Percentiles rank a stretch among this genome's conserved stretches.
Conservation (phyloP, 2,797 vertebrate genomes). For the Pristis pectinata region DNA sequence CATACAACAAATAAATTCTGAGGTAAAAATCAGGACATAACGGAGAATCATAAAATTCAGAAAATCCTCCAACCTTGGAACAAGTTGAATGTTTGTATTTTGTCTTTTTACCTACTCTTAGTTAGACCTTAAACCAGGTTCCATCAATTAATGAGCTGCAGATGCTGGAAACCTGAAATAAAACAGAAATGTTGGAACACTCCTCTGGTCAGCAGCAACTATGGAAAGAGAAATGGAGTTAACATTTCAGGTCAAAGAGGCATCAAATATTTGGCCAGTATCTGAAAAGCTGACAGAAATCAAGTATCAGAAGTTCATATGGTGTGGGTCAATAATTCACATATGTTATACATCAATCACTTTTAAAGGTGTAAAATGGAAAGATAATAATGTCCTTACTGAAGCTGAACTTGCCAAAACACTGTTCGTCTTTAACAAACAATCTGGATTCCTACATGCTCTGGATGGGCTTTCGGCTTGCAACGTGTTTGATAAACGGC, state of each 20-base stretch:
- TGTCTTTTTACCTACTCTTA: neutral
- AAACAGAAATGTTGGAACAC: too few relatives aligned
- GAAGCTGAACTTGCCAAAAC: neutral
- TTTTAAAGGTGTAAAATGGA: neutral
- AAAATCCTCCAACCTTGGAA: slow-evolving; percentile 12
- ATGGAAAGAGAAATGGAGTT: too few relatives aligned
- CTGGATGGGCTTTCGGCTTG: too few relatives aligned
- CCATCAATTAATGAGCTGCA: too few relatives aligned
- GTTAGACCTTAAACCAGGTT: neutral
- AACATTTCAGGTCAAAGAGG: too few relatives aligned
- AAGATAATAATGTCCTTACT: neutral
- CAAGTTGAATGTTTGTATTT: neutral
- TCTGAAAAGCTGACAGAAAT: neutral
- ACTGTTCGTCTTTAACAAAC: neutral
- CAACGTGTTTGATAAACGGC: too few relatives aligned
- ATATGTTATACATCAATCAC: neutral
- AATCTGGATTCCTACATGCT: neutral
- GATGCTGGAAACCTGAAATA: too few relatives aligned
- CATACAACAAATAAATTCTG: neutral
- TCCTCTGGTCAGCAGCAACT: too few relatives aligned
- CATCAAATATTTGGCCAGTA: neutral
- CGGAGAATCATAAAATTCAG: neutral
- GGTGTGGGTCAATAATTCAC: neutral
- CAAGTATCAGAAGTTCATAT: neutral
- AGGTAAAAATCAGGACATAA: neutral